Evolutionary conservation across 2,888 invertebrate genomes (phyloP).

Genomic region (Sesamia inferens): DNA sequence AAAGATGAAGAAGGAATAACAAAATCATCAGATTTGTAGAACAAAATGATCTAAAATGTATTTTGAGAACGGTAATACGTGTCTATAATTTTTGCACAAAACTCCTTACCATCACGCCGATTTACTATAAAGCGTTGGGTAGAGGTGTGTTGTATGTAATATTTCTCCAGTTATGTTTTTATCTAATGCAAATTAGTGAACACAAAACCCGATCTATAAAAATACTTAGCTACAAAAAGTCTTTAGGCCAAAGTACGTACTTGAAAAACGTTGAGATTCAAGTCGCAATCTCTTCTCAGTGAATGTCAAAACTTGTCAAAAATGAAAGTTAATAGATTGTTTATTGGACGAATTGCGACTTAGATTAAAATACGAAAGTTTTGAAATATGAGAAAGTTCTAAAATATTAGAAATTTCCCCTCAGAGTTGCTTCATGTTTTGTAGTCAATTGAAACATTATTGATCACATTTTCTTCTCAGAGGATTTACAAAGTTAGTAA

Average conservation of each 20-base stretch:
- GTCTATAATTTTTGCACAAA: neutral
- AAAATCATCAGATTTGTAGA: no score
- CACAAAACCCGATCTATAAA: no score
- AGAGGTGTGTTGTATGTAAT: neutral
- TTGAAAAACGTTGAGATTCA: no score
- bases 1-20: no score
- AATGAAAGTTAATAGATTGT: no score
- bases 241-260: no score
- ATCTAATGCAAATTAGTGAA: no score
- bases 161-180: neutral
- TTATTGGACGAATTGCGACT: neutral
- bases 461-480: constrained; percentile 19
- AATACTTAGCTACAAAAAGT: neutral
- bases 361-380: neutral
- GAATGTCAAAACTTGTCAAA: no score
- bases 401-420: neutral
- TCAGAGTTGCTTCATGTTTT: neutral
- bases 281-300: no score
- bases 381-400: neutral
- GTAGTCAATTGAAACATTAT: constrained; percentile 2
- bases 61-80: neutral
- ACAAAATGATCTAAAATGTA: neutral
- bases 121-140: neutral
- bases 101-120: neutral
- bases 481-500: constrained; percentile 26